A percentile compares a stretch with the other conserved stretches of the same genome.
Conservation (phyloP, 92 coral and sea anemone genomes). For the Porites rus region DNA sequence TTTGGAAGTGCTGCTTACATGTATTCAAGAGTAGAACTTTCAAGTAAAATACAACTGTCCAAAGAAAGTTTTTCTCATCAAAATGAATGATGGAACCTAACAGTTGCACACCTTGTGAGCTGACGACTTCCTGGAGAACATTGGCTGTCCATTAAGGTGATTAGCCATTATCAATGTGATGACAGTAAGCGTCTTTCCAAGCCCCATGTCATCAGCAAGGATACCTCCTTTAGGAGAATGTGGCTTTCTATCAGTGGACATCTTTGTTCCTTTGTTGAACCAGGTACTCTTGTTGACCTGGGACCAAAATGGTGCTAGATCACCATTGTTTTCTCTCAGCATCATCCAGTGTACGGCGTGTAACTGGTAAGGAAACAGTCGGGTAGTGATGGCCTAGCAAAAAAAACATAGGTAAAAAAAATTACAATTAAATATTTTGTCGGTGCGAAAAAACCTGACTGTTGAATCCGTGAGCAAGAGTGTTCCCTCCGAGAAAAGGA, state of each 20-base stretch:
- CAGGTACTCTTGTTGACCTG: slow-evolving; percentile 52
- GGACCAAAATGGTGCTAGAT: slow-evolving; percentile 86
- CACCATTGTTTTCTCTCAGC: slow-evolving; percentile 75
- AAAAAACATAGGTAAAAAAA: background rate
- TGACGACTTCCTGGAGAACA: slow-evolving; percentile 69
- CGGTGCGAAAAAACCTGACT: no score
- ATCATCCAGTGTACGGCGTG: slow-evolving; percentile 93
- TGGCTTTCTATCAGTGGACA: slow-evolving; percentile 72
- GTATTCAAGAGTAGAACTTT: no score
- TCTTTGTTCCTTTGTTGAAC: slow-evolving; percentile 81
- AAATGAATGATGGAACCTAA: background rate
- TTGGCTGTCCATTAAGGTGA: slow-evolving; percentile 81
- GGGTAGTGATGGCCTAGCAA: slow-evolving; percentile 74
- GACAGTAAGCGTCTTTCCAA: slow-evolving; percentile 84
- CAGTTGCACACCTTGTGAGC: slow-evolving; percentile 16
- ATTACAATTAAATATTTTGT: background rate
- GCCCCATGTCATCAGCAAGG: slow-evolving; percentile 95
- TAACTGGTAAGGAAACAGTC: slow-evolving; percentile 79
- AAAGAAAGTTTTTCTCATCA: no score
- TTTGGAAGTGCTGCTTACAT: no score
- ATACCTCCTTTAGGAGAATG: slow-evolving; percentile 81
- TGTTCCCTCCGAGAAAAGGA: no score
- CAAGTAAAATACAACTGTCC: no score
- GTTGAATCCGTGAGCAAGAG: no score
- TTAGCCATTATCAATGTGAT: slow-evolving; percentile 84